These are phyloP conservation scores for Columba livia DNA, from an alignment of 2,113 vertebrate genomes.

Conservation along the genomic window DNA sequence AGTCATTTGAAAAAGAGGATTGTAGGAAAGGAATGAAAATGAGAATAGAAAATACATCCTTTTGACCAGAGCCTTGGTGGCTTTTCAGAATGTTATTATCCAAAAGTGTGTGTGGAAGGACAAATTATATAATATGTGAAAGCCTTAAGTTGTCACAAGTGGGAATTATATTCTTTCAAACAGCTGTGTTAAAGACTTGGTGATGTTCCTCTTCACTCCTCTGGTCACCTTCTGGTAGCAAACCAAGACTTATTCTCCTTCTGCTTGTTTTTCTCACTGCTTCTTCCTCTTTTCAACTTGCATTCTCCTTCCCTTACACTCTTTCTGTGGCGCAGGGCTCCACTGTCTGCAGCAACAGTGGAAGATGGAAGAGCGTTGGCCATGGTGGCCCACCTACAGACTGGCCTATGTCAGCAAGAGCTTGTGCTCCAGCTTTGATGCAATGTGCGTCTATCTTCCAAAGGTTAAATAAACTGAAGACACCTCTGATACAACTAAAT, in stretches of 20 bases:
- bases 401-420: neutral
- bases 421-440: neutral
- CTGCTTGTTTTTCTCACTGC: neutral
- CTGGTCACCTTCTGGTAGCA: neutral
- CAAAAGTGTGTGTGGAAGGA: neutral
- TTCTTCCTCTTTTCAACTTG: neutral
- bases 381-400: rapidly evolving
- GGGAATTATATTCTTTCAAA: neutral
- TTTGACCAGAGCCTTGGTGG: neutral
- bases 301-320: rapidly evolving
- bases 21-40: neutral
- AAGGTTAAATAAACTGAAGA: neutral
- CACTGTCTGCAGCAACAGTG: neutral
- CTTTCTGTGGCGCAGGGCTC: neutral
- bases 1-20: neutral
- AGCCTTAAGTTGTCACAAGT: neutral
- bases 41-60: neutral
- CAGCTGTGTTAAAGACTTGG: neutral
- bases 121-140: neutral
- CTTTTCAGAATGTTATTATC: neutral
- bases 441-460: neutral
- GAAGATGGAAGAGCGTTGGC: neutral
- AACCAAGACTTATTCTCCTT: neutral
- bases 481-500: neutral
- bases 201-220: neutral